Evolutionary conservation across 2,113 vertebrate genomes (phyloP).

Genomic region (Strigops habroptila): DNA sequence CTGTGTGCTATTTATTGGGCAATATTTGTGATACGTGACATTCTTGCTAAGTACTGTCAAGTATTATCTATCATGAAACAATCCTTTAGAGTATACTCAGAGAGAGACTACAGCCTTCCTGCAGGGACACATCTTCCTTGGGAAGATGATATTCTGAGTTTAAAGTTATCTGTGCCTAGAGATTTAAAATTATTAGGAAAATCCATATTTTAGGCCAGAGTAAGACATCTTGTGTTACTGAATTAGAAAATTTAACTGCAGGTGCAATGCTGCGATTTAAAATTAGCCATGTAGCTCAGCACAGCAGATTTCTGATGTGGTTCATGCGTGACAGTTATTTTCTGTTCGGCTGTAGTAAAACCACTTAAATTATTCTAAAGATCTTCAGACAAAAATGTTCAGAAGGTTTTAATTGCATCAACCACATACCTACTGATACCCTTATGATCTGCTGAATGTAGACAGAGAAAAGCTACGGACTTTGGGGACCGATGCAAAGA

Average conservation of each 20-base stretch:
- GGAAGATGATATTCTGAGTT: neutral
- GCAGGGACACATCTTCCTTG: neutral
- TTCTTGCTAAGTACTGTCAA: conserved; percentile 44
- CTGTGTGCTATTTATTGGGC: neutral
- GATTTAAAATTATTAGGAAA: neutral
- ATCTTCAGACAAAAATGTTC: neutral
- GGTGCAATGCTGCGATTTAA: neutral
- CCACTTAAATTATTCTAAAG: neutral
- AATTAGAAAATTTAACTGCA: neutral
- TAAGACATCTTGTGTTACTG: neutral
- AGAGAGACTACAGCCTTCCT: neutral
- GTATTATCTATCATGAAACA: conserved; percentile 16
- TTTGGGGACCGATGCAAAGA: neutral
- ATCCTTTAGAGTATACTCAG: neutral
- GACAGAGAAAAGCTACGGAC: neutral
- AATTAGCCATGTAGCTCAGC: neutral
- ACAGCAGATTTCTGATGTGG: neutral
- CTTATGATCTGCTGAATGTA: neutral
- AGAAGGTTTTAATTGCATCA: neutral
- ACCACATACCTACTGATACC: neutral
- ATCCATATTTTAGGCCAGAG: neutral
- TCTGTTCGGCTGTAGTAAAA: neutral
- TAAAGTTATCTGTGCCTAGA: neutral
- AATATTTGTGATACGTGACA: conserved; percentile 50
- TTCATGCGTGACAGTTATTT: neutral